phyloP scores from a whole-genome alignment of 2,113 vertebrate species.

The Andinoacara biseriatus region DNA sequence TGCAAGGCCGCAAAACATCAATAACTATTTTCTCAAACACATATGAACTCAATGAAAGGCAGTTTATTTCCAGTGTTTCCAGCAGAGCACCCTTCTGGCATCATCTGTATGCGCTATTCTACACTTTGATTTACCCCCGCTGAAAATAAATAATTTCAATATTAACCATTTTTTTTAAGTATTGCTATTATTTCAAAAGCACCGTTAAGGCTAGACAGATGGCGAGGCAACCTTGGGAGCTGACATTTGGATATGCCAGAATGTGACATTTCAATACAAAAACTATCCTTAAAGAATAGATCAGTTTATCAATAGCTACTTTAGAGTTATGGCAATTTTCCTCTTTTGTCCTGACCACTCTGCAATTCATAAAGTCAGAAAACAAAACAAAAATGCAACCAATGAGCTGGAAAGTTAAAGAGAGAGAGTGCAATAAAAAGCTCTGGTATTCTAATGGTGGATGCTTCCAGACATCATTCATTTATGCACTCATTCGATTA shows the following conservation, averaged over 20 bases:
- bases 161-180: conserved; percentile 33
- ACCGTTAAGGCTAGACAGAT: conserved; percentile 58
- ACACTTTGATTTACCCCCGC: conserved; percentile 25
- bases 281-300: conserved; percentile 75
- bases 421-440: conserved; percentile 31
- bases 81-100: conserved; percentile 39
- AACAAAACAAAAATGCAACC: conserved; percentile 8
- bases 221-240: conserved; percentile 74
- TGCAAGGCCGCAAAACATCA: conserved; percentile 63
- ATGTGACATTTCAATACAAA: conserved; percentile 81
- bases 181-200: conserved; percentile 71
- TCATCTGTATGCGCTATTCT: conserved; percentile 8
- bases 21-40: conserved; percentile 64
- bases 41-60: conserved; percentile 42
- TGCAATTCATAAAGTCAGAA: conserved; percentile 39
- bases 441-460: neutral
- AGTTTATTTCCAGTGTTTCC: conserved; percentile 42
- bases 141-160: conserved; percentile 27
- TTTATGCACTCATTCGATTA: conserved; percentile 19
- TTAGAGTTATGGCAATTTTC: conserved; percentile 64
- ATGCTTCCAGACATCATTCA: conserved; percentile 36
- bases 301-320: conserved; percentile 69
- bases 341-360: conserved; percentile 48
- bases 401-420: conserved; percentile 41
- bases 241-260: conserved; percentile 82